phyloP scores from a whole-genome alignment of 2,888 invertebrate genomes.

The Polydesmus complanatus region DNA sequence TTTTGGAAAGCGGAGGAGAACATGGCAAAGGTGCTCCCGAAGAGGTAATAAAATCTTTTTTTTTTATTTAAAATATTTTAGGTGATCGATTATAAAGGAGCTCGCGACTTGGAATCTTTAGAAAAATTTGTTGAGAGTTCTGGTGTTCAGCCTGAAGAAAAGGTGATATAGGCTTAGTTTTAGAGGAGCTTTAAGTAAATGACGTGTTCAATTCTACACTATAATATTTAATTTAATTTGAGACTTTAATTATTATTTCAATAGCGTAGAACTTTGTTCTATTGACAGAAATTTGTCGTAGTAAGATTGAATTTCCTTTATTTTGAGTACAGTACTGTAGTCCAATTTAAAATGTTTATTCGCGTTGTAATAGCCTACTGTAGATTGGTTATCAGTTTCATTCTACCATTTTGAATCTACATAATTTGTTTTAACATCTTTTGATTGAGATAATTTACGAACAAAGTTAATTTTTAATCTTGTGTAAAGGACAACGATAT shows the following conservation, averaged over 20 bases:
- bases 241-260: neutral
- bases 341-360: no score
- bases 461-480: no score
- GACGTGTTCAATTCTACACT: neutral
- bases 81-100: conserved; percentile 35
- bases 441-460: conserved; percentile 8
- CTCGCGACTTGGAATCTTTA: conserved; percentile 34
- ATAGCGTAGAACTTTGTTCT: no score
- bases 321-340: no score
- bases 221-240: neutral
- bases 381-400: no score
- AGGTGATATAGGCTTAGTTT: neutral
- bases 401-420: no score
- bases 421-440: no score
- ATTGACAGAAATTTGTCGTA: no score
- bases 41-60: conserved; percentile 23
- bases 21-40: conserved; percentile 55
- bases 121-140: conserved; percentile 33
- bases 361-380: no score
- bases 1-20: conserved; percentile 80
- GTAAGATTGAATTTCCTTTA: no score
- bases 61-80: conserved; percentile 20
- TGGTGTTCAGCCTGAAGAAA: conserved; percentile 28
- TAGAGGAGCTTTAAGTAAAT: neutral
- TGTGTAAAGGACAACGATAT: no score